Conservation (phyloP, 2,888 invertebrate genomes). For the Scaptomyza polygonia region DNA sequence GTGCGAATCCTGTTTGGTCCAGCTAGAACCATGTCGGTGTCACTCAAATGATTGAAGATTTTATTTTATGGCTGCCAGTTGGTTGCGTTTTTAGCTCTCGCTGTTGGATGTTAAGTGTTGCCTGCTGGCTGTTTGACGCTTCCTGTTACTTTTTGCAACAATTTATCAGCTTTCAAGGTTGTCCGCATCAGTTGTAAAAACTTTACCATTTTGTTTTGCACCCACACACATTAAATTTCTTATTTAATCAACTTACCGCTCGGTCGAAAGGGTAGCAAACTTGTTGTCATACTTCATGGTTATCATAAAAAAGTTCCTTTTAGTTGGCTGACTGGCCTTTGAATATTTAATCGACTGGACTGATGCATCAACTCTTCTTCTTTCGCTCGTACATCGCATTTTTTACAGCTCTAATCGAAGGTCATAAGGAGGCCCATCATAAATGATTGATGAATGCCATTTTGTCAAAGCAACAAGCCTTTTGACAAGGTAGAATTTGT, state of each 20-base stretch:
- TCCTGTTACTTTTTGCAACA: slow-evolving; percentile 69
- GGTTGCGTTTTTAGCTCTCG: slow-evolving; percentile 35
- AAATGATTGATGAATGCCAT: slow-evolving; percentile 67
- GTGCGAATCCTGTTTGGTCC: slow-evolving; percentile 13
- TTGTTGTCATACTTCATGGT: slow-evolving; percentile 59
- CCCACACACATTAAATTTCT: slow-evolving; percentile 65
- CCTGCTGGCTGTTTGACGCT: slow-evolving; percentile 14
- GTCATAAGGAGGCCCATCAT: slow-evolving; percentile 29
- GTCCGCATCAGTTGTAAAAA: slow-evolving; percentile 69
- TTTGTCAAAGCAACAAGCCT: slow-evolving; percentile 2
- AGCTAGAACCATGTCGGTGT: slow-evolving; percentile 58
- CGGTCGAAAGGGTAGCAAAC: slow-evolving; percentile 26
- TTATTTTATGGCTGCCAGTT: slow-evolving; percentile 67
- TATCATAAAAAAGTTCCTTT: slow-evolving; percentile 44
- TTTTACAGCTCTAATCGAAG: slow-evolving; percentile 51
- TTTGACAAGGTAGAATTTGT: neutral
- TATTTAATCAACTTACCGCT: slow-evolving; percentile 74
- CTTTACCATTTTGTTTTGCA: slow-evolving; percentile 57
- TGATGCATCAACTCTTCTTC: slow-evolving; percentile 9
- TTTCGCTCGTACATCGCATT: neutral
- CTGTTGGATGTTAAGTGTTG: slow-evolving; percentile 1
- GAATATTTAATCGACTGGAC: slow-evolving; percentile 61
- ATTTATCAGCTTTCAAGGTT: slow-evolving; percentile 77
- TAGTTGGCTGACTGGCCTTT: slow-evolving; percentile 39
- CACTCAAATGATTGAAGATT: slow-evolving; percentile 81